Conservation (phyloP, 2,797 vertebrate species). For the Botia almorhae region DNA sequence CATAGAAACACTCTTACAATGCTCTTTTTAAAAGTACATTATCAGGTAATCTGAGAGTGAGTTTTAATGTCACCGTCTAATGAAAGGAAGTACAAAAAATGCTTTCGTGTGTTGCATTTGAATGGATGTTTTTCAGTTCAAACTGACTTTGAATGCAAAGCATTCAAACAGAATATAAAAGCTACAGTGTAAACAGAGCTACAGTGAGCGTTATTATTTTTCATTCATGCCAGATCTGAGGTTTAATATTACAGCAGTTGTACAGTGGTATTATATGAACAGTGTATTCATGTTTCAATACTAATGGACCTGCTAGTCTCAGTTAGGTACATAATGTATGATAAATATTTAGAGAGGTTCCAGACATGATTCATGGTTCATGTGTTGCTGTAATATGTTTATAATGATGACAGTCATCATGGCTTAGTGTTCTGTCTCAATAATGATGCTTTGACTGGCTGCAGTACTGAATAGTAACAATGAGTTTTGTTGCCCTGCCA, state of each 20-base stretch:
- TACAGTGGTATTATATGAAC: neutral
- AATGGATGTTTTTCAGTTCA: constrained; percentile 13
- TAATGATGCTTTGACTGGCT: neutral
- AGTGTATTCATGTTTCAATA: constrained; percentile 3
- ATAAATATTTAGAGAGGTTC: constrained; percentile 21
- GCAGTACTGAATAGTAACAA: neutral
- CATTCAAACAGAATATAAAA: constrained; percentile 3
- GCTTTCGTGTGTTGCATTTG: neutral
- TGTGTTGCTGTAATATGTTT: constrained; percentile 1
- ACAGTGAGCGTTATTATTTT: neutral
- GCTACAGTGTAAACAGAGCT: constrained; percentile 12
- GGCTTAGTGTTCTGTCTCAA: neutral
- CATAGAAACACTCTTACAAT: neutral
- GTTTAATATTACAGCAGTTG: constrained; percentile 10
- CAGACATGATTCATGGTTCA: neutral
- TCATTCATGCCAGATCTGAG: neutral
- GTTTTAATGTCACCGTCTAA: neutral
- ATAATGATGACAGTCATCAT: neutral
- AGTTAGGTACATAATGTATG: neutral
- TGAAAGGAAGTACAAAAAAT: neutral
- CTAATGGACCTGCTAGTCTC: constrained; percentile 16
- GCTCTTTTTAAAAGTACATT: neutral
- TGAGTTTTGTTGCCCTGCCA: constrained; percentile 58
- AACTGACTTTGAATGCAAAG: neutral
- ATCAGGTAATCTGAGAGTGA: neutral